These are phyloP conservation scores for Cyrtodaria siliqua DNA, from an alignment of 2,888 invertebrate species.

Conservation along the genomic window DNA sequence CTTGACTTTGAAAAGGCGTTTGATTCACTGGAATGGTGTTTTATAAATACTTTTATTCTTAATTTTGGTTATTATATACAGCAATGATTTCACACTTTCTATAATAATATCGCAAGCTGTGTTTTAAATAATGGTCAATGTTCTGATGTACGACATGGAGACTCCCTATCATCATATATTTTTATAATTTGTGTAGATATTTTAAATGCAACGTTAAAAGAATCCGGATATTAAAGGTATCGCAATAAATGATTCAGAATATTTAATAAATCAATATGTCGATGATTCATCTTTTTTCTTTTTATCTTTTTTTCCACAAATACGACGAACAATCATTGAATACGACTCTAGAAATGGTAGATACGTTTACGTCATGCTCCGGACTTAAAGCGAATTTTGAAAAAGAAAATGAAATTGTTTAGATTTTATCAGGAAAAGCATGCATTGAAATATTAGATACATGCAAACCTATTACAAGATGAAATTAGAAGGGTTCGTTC, in stretches of 20 bases:
- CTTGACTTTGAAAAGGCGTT: no score
- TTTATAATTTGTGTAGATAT: constrained; percentile 27
- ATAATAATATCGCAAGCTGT: constrained; percentile 22
- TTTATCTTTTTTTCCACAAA: no score
- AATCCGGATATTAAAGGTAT: constrained; percentile 33
- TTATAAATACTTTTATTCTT: constrained; percentile 30
- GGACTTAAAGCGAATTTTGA: constrained; percentile 28
- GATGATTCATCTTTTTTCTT: constrained; percentile 29
- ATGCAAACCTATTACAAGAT: no score
- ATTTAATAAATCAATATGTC: constrained; percentile 26
- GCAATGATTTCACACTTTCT: constrained; percentile 35
- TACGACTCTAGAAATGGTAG: neutral
- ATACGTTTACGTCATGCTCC: constrained; percentile 1
- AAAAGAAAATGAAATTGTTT: constrained; percentile 17
- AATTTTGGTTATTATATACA: constrained; percentile 30
- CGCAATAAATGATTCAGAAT: constrained; percentile 15
- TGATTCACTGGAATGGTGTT: constrained; percentile 16
- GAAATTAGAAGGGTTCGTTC: no score
- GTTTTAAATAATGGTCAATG: constrained; percentile 18
- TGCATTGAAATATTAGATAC: neutral
- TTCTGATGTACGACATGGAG: constrained; percentile 37
- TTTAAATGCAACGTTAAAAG: constrained; percentile 7
- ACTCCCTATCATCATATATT: constrained; percentile 32
- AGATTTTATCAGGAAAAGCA: neutral
- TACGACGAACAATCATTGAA: constrained; percentile 31